phyloP scores from a whole-genome alignment of 1,140 invertebrate genomes.

The Nautilus pompilius region DNA sequence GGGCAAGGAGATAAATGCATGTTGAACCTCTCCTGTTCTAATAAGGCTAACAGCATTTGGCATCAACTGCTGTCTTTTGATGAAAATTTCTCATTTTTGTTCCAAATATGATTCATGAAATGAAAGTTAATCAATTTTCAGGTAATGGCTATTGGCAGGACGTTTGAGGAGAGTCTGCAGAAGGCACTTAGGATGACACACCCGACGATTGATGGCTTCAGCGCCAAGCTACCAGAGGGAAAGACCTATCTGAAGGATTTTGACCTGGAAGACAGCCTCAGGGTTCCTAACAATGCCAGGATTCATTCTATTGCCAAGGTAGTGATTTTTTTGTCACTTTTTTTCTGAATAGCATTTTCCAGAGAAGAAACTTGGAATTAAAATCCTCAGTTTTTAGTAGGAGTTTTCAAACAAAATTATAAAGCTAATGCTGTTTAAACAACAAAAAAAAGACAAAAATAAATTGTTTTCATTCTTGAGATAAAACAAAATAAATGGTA shows the following conservation, averaged over 20 bases:
- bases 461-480: no score
- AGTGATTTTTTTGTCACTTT: neutral
- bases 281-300: slow-evolving; percentile 30
- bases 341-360: neutral
- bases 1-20: no score
- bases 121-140: no score
- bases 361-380: neutral
- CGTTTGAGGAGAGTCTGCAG: slow-evolving; percentile 44
- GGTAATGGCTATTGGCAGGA: slow-evolving; percentile 46
- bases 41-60: no score
- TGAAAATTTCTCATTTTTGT: no score
- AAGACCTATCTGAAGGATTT: slow-evolving; percentile 29
- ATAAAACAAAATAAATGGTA: no score
- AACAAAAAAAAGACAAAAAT: no score
- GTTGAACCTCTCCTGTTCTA: no score
- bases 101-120: no score
- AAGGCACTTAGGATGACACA: slow-evolving; percentile 44
- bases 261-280: slow-evolving; percentile 27
- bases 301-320: slow-evolving; percentile 42
- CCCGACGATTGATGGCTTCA: slow-evolving; percentile 31
- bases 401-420: neutral
- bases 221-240: slow-evolving; percentile 27
- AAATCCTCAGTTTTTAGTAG: neutral
- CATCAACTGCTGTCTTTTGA: no score
- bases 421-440: no score